Conservation (phyloP, 2,797 vertebrate species). For the Sandelia bainsii region DNA sequence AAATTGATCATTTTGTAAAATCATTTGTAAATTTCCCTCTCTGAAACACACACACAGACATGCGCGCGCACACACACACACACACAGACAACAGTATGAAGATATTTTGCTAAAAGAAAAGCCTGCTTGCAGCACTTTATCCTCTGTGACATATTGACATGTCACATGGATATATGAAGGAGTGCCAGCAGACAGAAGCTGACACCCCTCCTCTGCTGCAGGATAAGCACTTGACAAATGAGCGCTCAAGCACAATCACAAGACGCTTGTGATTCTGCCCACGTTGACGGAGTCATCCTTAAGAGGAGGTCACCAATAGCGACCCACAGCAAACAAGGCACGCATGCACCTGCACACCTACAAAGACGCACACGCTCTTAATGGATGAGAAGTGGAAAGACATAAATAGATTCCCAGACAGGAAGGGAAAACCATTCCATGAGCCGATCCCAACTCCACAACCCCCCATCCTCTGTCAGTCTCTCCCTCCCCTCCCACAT, state of each 20-base stretch:
- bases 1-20: conserved; percentile 23
- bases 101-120: conserved; percentile 66
- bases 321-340: conserved; percentile 27
- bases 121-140: conserved; percentile 66
- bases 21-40: conserved; percentile 37
- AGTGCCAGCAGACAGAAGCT: conserved; percentile 75
- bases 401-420: conserved; percentile 62
- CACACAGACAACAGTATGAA: conserved; percentile 62
- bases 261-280: conserved; percentile 69
- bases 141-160: conserved; percentile 78
- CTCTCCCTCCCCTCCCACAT: conserved; percentile 39
- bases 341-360: conserved; percentile 51
- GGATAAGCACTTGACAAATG: conserved; percentile 81
- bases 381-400: conserved; percentile 71
- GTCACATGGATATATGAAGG: conserved; percentile 79
- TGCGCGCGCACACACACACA: conserved; percentile 41
- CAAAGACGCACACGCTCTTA: conserved; percentile 52
- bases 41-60: conserved; percentile 32
- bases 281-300: conserved; percentile 72
- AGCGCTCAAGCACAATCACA: conserved; percentile 72
- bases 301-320: conserved; percentile 60
- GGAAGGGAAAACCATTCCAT: conserved; percentile 59
- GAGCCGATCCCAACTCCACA: conserved; percentile 15
- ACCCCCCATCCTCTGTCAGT: conserved; percentile 3
- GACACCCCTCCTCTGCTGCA: conserved; percentile 74